Evolutionary conservation across 2,113 vertebrate species (phyloP).

Genomic region (Butorides virescens): DNA sequence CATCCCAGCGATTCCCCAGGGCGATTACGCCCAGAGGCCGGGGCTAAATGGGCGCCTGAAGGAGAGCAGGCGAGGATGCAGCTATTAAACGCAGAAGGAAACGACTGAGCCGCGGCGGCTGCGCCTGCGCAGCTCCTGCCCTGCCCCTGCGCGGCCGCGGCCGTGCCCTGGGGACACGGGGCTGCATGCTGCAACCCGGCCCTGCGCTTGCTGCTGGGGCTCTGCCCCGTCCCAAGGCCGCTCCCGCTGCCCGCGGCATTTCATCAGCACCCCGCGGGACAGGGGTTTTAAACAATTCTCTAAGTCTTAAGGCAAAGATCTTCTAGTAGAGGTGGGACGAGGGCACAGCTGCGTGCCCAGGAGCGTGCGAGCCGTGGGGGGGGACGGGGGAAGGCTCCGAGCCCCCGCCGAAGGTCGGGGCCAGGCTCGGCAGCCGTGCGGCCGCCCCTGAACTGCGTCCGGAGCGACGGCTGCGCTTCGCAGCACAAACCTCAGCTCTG

Average conservation of each 20-base stretch:
- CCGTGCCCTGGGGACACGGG: not conserved
- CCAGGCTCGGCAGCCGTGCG: accelerated
- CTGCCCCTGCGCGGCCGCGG: not conserved
- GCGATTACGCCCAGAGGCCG: not conserved
- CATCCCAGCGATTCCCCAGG: slow-evolving; percentile 1
- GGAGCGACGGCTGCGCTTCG: not conserved
- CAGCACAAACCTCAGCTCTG: not conserved
- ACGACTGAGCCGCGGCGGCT: not conserved
- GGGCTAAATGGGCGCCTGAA: not conserved
- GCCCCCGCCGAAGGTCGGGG: accelerated
- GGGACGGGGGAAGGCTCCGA: not conserved
- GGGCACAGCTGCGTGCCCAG: not conserved
- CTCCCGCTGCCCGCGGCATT: not conserved
- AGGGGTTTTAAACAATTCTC: slow-evolving; percentile 26
- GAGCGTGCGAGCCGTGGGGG: accelerated
- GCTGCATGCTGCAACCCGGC: slow-evolving; percentile 63
- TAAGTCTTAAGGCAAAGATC: not conserved
- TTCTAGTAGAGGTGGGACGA: not conserved
- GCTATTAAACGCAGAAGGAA: not conserved
- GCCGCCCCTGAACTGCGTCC: not conserved
- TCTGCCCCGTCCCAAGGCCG: not conserved
- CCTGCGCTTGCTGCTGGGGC: slow-evolving; percentile 42
- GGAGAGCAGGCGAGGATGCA: slow-evolving; percentile 12
- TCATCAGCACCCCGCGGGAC: slow-evolving; percentile 58
- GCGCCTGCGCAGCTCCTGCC: not conserved